A percentile compares a stretch with the other conserved stretches of the same genome.
phyloP scores from a whole-genome alignment of 2,113 vertebrate genomes.

The Cathartes aura region DNA sequence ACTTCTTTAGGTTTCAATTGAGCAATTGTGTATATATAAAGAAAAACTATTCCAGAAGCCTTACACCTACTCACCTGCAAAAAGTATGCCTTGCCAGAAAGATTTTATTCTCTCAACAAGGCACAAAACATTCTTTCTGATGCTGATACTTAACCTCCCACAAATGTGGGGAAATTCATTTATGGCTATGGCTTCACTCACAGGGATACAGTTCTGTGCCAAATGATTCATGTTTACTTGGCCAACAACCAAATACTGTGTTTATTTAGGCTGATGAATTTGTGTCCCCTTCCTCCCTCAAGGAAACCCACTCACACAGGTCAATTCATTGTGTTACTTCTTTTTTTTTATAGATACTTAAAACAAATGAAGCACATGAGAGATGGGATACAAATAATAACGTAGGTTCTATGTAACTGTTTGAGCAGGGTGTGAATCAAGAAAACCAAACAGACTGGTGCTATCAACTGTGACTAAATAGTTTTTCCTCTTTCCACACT shows the following conservation, averaged over 20 bases:
- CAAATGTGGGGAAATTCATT: neutral
- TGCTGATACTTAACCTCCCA: neutral
- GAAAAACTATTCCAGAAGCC: neutral
- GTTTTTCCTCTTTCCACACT: neutral
- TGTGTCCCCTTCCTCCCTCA: neutral
- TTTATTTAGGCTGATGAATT: neutral
- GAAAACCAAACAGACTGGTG: neutral
- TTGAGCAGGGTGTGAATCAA: neutral
- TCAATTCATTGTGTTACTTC: neutral
- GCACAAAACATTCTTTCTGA: neutral
- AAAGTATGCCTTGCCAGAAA: neutral
- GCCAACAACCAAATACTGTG: slow-evolving; percentile 2
- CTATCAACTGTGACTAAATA: neutral
- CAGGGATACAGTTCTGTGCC: neutral
- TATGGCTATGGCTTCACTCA: neutral
- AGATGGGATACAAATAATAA: neutral
- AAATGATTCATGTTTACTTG: neutral
- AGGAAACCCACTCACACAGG: neutral
- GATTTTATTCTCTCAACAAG: neutral
- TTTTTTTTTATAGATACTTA: neutral
- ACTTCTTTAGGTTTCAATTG: neutral
- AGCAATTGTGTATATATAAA: neutral
- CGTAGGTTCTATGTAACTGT: neutral
- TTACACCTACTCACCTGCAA: neutral
- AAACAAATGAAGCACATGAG: neutral